These are phyloP conservation scores for Gymnocypris eckloni DNA, from an alignment of 2,797 vertebrate species.

Conservation along the genomic window DNA sequence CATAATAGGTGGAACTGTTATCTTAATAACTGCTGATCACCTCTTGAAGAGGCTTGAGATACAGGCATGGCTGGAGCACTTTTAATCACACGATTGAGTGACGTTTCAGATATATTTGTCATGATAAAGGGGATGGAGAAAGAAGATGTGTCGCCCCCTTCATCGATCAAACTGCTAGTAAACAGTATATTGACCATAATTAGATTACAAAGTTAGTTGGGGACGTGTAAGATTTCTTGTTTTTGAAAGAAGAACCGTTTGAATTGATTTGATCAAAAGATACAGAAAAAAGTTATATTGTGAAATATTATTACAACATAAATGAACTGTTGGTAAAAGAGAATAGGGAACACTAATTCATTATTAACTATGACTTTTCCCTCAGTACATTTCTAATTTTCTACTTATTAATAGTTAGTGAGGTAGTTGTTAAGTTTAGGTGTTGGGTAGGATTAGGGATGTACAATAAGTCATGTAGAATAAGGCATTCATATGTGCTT, in stretches of 20 bases:
- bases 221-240: too few relatives aligned
- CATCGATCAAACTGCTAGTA: background rate
- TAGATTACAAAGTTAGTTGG: background rate
- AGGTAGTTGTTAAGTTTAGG: too few relatives aligned
- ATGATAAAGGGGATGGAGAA: background rate
- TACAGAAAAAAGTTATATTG: background rate
- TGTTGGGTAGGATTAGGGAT: too few relatives aligned
- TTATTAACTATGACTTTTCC: too few relatives aligned
- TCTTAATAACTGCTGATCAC: slow-evolving; percentile 40
- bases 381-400: too few relatives aligned
- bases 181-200: background rate
- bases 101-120: background rate
- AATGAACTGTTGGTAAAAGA: background rate
- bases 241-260: background rate
- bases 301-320: background rate
- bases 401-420: too few relatives aligned
- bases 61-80: background rate
- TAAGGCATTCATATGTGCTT: too few relatives aligned
- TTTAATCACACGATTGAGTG: background rate
- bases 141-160: background rate
- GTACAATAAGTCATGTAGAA: too few relatives aligned
- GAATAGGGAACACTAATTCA: too few relatives aligned
- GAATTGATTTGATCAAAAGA: background rate
- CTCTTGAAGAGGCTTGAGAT: background rate
- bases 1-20: slow-evolving; percentile 40